Percentiles rank a stretch among this genome's conserved stretches.
Conservation (phyloP, 1,140 invertebrate species). For the Calliphora vicina region DNA sequence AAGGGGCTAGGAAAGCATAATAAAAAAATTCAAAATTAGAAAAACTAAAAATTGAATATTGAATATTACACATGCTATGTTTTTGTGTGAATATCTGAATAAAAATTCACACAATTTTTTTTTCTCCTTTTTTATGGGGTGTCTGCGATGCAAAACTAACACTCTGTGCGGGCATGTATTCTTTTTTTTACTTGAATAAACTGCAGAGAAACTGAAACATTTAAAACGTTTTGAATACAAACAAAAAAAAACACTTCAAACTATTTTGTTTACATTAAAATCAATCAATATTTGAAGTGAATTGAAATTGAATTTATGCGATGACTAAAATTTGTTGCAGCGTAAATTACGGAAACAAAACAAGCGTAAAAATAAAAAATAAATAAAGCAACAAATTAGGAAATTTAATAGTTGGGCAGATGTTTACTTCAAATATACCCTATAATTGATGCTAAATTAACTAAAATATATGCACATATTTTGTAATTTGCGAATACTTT, state of each 20-base stretch:
- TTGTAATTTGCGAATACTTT: too few relatives aligned
- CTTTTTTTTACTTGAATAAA: not conserved
- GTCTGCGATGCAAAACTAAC: not conserved
- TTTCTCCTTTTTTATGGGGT: not conserved
- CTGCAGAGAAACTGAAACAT: not conserved
- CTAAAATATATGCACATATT: too few relatives aligned
- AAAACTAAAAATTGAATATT: too few relatives aligned
- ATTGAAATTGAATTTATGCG: not conserved
- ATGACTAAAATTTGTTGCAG: not conserved
- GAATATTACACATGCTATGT: not conserved
- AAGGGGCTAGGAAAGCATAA: too few relatives aligned
- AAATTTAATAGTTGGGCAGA: too few relatives aligned
- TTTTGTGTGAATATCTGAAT: not conserved
- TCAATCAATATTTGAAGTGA: slow-evolving; percentile 3
- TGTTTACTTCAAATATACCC: too few relatives aligned
- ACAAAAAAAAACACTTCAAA: not conserved
- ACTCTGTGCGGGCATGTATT: not conserved
- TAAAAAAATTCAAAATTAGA: too few relatives aligned
- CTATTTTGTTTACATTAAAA: not conserved
- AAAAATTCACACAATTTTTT: not conserved
- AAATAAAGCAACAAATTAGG: not conserved
- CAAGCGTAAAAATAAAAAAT: not conserved
- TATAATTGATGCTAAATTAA: too few relatives aligned
- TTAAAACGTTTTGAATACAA: not conserved
- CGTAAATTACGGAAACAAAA: not conserved